Evolutionary conservation across 2,113 vertebrate species (phyloP).

Genomic region (Passerina amoena): DNA sequence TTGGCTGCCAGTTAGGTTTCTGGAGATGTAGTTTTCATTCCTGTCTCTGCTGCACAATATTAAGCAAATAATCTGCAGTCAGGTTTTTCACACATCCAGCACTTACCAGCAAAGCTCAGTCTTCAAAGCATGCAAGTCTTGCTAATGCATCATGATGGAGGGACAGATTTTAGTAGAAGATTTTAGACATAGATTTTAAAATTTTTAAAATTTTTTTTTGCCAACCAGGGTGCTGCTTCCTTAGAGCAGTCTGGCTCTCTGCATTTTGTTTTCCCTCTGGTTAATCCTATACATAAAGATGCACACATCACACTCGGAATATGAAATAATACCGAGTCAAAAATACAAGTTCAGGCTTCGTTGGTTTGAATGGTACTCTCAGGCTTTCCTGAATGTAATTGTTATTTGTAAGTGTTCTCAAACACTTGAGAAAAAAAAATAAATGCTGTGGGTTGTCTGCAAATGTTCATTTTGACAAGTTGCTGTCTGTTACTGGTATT

Average conservation of each 20-base stretch:
- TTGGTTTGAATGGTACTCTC: constrained; percentile 8
- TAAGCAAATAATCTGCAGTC: background rate
- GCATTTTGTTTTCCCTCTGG: background rate
- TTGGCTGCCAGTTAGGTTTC: background rate
- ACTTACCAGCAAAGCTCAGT: background rate
- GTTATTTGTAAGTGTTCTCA: constrained; percentile 59
- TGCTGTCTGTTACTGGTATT: constrained; percentile 65
- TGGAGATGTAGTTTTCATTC: background rate
- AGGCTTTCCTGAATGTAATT: constrained; percentile 20
- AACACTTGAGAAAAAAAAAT: background rate
- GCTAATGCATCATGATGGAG: background rate
- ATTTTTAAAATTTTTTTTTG: background rate
- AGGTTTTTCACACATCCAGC: background rate
- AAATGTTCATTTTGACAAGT: constrained; percentile 70
- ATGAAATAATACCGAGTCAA: background rate
- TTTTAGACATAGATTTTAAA: background rate
- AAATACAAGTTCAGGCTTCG: background rate
- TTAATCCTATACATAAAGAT: background rate
- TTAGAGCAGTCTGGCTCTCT: background rate
- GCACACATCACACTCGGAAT: background rate
- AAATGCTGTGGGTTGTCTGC: constrained; percentile 58
- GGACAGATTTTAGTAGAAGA: background rate
- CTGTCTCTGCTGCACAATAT: background rate
- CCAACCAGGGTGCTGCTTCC: background rate
- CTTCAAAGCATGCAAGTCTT: background rate